phyloP scores from a whole-genome alignment of 2,113 vertebrate genomes.

The Taurulus bubalis region DNA sequence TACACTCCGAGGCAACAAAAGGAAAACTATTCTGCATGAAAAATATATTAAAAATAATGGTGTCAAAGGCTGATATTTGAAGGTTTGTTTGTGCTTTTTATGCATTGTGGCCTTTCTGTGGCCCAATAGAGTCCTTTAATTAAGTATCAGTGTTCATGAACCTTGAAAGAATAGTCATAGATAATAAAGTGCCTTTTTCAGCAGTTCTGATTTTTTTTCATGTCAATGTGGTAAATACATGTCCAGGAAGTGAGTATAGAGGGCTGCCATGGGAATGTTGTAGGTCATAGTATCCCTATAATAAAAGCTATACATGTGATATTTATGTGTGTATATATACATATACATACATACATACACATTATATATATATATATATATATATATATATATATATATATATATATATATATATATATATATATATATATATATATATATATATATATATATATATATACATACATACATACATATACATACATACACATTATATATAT shows the following conservation, averaged over 20 bases:
- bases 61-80: slow-evolving; percentile 20
- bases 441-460: too few relatives aligned
- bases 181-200: slow-evolving; percentile 25
- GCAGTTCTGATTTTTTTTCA: background rate
- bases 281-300: background rate
- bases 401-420: too few relatives aligned
- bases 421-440: too few relatives aligned
- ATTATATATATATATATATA: too few relatives aligned
- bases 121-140: background rate
- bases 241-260: slow-evolving; percentile 7
- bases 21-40: background rate
- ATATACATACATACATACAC: too few relatives aligned
- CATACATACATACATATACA: too few relatives aligned
- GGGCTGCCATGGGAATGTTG: background rate
- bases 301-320: slow-evolving; percentile 27
- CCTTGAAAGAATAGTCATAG: slow-evolving; percentile 16
- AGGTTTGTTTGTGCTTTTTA: slow-evolving; percentile 60
- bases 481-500: too few relatives aligned
- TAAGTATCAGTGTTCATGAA: slow-evolving; percentile 4
- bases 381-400: too few relatives aligned
- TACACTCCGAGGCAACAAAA: background rate
- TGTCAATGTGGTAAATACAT: slow-evolving; percentile 1
- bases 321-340: slow-evolving; percentile 33
- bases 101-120: slow-evolving; percentile 14
- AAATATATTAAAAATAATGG: background rate